Percentiles rank a stretch among this genome's conserved stretches.
Evolutionary conservation across 2,888 invertebrate species (phyloP).

Genomic region (Drosophila mimica): DNA sequence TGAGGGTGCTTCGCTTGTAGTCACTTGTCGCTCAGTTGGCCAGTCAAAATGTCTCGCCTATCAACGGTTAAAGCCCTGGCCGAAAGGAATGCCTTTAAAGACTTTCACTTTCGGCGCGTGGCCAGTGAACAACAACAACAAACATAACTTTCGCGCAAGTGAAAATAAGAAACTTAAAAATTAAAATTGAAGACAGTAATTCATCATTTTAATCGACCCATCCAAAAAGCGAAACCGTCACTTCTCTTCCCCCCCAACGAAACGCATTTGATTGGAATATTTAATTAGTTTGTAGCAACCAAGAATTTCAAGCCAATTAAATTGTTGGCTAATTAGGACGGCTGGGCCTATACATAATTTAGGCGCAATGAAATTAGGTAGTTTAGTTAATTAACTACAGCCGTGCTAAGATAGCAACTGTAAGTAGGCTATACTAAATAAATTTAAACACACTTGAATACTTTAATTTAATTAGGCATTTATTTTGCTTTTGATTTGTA

Average conservation of each 20-base stretch:
- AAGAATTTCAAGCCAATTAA: conserved; percentile 48
- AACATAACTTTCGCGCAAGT: conserved; percentile 67
- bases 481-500: conserved; percentile 22
- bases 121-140: not conserved
- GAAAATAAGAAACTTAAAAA: conserved; percentile 64
- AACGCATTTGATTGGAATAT: conserved; percentile 59
- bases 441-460: not conserved
- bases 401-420: not conserved
- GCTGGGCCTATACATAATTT: conserved; percentile 62
- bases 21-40: conserved; percentile 21
- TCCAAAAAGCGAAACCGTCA: conserved; percentile 4
- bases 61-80: conserved; percentile 10
- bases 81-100: conserved; percentile 50
- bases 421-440: conserved; percentile 11
- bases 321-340: conserved; percentile 72
- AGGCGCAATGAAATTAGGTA: conserved; percentile 46
- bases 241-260: not conserved
- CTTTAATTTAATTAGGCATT: conserved; percentile 34
- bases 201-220: conserved; percentile 65
- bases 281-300: conserved; percentile 52
- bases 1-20: conserved; percentile 6
- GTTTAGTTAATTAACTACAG: conserved; percentile 36
- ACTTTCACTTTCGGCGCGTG: conserved; percentile 65
- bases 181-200: conserved; percentile 59
- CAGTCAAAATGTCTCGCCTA: conserved; percentile 9